Evolutionary conservation across 2,888 invertebrate genomes (phyloP).

Genomic region (Aspidiotus destructor): DNA sequence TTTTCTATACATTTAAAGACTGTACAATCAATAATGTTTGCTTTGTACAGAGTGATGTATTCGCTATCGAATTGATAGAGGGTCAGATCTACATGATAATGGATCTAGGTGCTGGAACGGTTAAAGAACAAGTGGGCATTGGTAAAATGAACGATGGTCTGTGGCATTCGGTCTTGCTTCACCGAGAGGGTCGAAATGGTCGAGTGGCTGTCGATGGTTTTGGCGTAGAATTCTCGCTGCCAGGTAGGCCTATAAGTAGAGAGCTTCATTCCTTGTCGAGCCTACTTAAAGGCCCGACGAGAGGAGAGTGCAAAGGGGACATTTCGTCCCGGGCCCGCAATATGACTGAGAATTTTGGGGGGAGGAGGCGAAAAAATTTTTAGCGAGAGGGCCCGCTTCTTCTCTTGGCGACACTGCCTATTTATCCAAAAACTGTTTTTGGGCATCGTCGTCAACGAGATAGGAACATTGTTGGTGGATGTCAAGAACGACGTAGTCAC

Average conservation of each 20-base stretch:
- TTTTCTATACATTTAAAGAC: background rate
- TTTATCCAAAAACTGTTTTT: too few relatives aligned
- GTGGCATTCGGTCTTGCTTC: slow-evolving; percentile 83
- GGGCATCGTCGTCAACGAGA: too few relatives aligned
- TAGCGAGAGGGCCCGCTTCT: too few relatives aligned
- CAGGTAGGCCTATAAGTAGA: slow-evolving; percentile 51
- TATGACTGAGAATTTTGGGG: too few relatives aligned
- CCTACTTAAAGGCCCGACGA: too few relatives aligned
- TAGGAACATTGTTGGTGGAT: too few relatives aligned
- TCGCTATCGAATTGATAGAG: slow-evolving; percentile 87
- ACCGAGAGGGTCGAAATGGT: slow-evolving; percentile 72
- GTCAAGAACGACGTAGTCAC: too few relatives aligned
- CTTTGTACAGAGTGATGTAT: slow-evolving; percentile 65
- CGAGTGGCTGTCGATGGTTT: slow-evolving; percentile 81
- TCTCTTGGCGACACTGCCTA: too few relatives aligned
- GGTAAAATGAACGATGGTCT: slow-evolving; percentile 78
- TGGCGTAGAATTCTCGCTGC: slow-evolving; percentile 77
- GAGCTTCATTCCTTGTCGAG: too few relatives aligned
- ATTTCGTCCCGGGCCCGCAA: too few relatives aligned
- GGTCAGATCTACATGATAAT: slow-evolving; percentile 88
- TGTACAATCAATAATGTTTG: background rate
- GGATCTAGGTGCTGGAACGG: slow-evolving; percentile 83
- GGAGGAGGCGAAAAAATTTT: too few relatives aligned
- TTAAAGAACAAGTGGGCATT: slow-evolving; percentile 72
- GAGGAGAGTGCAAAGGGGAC: too few relatives aligned